Conservation (phyloP, 2,797 vertebrate species). For the Chelmon rostratus region DNA sequence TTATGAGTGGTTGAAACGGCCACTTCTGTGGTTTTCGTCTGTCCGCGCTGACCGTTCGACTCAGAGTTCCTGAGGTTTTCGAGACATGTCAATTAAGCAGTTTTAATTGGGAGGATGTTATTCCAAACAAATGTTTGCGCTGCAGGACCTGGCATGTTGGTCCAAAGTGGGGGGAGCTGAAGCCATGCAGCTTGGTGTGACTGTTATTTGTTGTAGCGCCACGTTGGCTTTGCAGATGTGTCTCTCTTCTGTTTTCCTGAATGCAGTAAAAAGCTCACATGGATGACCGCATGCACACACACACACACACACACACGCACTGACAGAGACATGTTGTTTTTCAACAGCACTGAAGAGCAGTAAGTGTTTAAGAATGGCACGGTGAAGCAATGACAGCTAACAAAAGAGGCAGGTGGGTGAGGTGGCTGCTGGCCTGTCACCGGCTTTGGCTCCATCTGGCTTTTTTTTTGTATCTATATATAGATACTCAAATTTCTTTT, state of each 20-base stretch:
- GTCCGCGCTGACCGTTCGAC: conserved; percentile 68
- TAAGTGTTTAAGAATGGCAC: conserved; percentile 54
- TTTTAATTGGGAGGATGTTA: conserved; percentile 82
- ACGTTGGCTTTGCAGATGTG: conserved; percentile 52
- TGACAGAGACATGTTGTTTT: conserved; percentile 58
- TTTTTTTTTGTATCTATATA: no score
- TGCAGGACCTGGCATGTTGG: conserved; percentile 21
- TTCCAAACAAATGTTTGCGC: conserved; percentile 73
- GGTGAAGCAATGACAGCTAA: conserved; percentile 58
- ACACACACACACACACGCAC: background rate
- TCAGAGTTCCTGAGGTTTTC: conserved; percentile 79
- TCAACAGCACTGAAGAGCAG: conserved; percentile 51
- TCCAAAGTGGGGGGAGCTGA: background rate
- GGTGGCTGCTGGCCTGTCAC: conserved; percentile 32
- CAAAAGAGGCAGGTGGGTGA: conserved; percentile 66
- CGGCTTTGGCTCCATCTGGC: conserved; percentile 16
- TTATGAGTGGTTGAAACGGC: conserved; percentile 83
- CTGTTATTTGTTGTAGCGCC: conserved; percentile 26
- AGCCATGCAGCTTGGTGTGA: conserved; percentile 18
- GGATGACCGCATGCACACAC: conserved; percentile 21
- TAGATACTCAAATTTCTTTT: background rate
- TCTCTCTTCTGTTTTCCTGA: conserved; percentile 45
- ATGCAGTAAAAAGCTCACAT: conserved; percentile 51
- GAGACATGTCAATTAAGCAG: conserved; percentile 77
- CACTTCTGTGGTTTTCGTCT: conserved; percentile 78